These are phyloP conservation scores for Esox niger DNA, from an alignment of 2,113 vertebrate species.

Conservation along the genomic window DNA sequence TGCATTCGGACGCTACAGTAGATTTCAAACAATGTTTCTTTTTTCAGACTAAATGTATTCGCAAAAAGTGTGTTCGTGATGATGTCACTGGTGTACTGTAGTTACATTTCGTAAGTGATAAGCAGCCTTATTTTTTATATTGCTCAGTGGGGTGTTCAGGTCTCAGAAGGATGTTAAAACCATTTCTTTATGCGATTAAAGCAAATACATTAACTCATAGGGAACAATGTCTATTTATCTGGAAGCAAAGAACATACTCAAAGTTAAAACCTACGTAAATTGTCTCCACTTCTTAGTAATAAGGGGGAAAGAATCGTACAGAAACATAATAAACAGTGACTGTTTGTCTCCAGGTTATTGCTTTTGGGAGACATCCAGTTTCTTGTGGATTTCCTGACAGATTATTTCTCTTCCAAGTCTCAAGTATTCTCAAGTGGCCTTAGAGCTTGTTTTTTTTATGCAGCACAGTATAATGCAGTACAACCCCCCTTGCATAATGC, in stretches of 20 bases:
- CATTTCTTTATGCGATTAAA: conserved; percentile 26
- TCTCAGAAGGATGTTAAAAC: conserved; percentile 29
- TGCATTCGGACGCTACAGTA: background rate
- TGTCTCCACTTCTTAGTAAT: conserved; percentile 33
- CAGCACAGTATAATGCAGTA: no score
- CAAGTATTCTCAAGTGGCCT: conserved; percentile 60
- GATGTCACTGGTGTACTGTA: no score
- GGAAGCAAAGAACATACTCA: conserved; percentile 40
- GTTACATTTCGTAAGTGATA: background rate
- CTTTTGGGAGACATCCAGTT: conserved; percentile 62
- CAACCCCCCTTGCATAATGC: background rate
- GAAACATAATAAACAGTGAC: conserved; percentile 59
- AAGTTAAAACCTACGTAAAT: conserved; percentile 41
- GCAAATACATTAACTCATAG: conserved; percentile 27
- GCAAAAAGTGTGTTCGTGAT: no score
- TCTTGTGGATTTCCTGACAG: conserved; percentile 53
- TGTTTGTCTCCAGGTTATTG: conserved; percentile 63
- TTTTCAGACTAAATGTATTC: no score
- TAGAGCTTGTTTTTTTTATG: conserved; percentile 56
- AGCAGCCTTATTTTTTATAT: conserved; percentile 18
- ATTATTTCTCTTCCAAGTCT: conserved; percentile 57
- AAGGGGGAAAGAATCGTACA: conserved; percentile 46
- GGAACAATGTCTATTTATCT: conserved; percentile 37
- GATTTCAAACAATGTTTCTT: no score
- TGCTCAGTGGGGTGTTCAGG: conserved; percentile 6